phyloP scores from a whole-genome alignment of 2,888 invertebrate species.

The Amblyjoppa fuscipennis region DNA sequence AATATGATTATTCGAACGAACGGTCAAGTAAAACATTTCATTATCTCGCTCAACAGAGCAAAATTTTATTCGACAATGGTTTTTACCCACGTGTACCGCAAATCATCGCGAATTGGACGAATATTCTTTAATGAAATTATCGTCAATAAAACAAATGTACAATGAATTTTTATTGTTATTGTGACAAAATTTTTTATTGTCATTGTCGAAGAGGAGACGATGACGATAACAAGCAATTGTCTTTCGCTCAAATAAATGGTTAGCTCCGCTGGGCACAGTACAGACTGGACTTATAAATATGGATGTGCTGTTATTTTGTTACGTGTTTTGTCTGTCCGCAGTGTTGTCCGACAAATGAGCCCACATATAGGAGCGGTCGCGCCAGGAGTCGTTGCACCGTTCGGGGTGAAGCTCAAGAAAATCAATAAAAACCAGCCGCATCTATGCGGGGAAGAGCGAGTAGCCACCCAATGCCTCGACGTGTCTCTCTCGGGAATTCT shows the following conservation, averaged over 20 bases:
- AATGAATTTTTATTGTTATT: not conserved
- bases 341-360: constrained; percentile 15
- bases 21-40: too few species aligned
- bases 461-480: not conserved
- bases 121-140: too few species aligned
- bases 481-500: constrained; percentile 5
- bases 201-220: not conserved
- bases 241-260: not conserved
- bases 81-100: not conserved
- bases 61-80: too few species aligned
- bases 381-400: constrained; percentile 50
- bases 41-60: too few species aligned
- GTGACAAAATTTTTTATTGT: not conserved
- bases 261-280: not conserved
- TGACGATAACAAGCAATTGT: not conserved
- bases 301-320: not conserved
- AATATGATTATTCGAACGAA: too few species aligned
- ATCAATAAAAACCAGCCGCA: constrained; percentile 65
- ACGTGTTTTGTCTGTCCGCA: not conserved
- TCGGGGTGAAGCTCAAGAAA: constrained; percentile 41
- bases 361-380: constrained; percentile 10
- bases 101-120: too few species aligned
- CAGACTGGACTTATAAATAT: not conserved
- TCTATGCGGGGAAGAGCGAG: constrained; percentile 51
- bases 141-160: too few species aligned